A percentile compares a stretch with the other conserved stretches of the same genome.
Conservation (phyloP, 2,797 vertebrate genomes). For the Alca torda region DNA sequence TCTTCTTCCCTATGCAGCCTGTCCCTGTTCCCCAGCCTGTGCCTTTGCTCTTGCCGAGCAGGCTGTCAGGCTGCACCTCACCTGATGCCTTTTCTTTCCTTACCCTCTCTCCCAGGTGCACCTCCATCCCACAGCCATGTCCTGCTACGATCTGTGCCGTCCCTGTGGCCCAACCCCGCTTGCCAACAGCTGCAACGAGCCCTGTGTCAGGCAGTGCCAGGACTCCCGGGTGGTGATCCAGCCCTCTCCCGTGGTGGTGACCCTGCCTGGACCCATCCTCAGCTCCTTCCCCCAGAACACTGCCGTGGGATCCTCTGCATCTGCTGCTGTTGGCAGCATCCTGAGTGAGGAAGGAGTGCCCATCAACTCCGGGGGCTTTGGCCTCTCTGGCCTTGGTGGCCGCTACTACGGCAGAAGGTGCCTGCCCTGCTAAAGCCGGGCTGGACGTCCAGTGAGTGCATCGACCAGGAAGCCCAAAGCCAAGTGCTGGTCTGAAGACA, state of each 20-base stretch:
- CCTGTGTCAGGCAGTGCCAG: no score
- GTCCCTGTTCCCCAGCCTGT: background rate
- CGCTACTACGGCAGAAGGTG: background rate
- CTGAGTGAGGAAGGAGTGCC: background rate
- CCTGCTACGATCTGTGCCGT: background rate
- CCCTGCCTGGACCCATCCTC: background rate
- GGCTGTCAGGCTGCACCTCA: background rate
- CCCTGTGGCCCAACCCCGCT: background rate
- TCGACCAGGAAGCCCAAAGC: background rate
- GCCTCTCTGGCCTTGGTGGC: background rate
- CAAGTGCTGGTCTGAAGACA: background rate
- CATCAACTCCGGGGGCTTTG: background rate
- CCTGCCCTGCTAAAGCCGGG: background rate
- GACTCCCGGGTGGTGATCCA: background rate
- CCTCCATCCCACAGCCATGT: background rate
- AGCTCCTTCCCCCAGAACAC: slow-evolving; percentile 40
- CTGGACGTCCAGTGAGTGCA: background rate
- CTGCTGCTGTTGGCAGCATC: background rate
- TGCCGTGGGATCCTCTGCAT: background rate
- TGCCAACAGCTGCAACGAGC: background rate
- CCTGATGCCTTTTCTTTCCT: no score
- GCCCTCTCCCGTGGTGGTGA: background rate
- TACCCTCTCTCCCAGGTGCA: background rate
- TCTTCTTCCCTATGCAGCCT: background rate
- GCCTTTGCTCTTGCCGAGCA: background rate